Evolutionary conservation across 2,888 invertebrate species (phyloP).

Genomic region (Ichneumoninae sp.): DNA sequence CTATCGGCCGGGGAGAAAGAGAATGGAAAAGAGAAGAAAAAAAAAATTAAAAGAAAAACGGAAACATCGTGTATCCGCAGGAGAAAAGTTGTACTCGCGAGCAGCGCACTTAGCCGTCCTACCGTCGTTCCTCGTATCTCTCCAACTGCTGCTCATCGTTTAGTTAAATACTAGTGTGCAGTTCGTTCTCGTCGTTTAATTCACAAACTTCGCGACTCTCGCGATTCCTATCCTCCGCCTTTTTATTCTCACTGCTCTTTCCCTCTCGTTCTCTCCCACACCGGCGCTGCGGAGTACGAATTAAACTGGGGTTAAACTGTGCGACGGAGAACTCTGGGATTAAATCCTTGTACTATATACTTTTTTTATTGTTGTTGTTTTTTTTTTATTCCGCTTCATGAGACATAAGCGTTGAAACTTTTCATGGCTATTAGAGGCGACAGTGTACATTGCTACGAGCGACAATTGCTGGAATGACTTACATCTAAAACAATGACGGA

Average conservation of each 20-base stretch:
- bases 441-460: background rate
- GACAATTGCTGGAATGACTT: background rate
- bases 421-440: slow-evolving; percentile 28
- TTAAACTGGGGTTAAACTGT: slow-evolving; percentile 61
- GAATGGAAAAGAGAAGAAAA: slow-evolving; percentile 2
- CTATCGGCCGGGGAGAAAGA: slow-evolving; percentile 25
- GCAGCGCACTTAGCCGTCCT: slow-evolving; percentile 47
- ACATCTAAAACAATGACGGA: background rate
- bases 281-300: slow-evolving; percentile 44
- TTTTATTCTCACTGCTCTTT: background rate
- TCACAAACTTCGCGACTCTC: slow-evolving; percentile 59
- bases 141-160: slow-evolving; percentile 36
- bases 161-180: slow-evolving; percentile 59
- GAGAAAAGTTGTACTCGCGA: slow-evolving; percentile 55
- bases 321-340: slow-evolving; percentile 51
- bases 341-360: slow-evolving; percentile 40
- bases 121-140: slow-evolving; percentile 35
- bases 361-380: slow-evolving; percentile 5
- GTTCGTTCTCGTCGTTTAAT: slow-evolving; percentile 65
- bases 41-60: background rate
- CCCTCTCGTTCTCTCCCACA: background rate
- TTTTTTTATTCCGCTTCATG: background rate
- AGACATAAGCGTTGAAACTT: slow-evolving; percentile 28
- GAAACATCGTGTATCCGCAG: background rate
- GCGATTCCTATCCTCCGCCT: slow-evolving; percentile 8